phyloP scores from a whole-genome alignment of 2,113 vertebrate genomes.

The Motacilla alba region DNA sequence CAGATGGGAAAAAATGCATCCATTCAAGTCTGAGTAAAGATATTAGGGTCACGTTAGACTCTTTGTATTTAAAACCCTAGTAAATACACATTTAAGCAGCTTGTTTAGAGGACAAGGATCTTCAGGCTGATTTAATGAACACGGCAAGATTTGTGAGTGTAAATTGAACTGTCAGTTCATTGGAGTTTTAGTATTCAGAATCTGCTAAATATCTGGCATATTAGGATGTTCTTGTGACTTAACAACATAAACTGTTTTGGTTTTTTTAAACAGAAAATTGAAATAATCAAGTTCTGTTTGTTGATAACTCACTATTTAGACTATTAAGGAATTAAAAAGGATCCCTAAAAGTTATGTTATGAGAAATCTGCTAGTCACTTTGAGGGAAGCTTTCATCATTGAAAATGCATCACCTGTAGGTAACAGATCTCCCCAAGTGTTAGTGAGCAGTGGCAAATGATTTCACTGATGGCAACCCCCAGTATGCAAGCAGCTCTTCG shows the following conservation, averaged over 20 bases:
- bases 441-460: background rate
- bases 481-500: background rate
- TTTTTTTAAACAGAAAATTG: background rate
- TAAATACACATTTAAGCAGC: background rate
- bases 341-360: accelerated
- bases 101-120: background rate
- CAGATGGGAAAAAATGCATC: background rate
- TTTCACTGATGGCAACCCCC: background rate
- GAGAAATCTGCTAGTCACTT: background rate
- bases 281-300: background rate
- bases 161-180: background rate
- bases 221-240: background rate
- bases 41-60: background rate
- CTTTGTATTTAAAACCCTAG: background rate
- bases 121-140: background rate
- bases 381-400: background rate
- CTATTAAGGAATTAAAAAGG: background rate
- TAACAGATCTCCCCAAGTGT: background rate
- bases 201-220: background rate
- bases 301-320: background rate
- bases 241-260: background rate
- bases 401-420: background rate
- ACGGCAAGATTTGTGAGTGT: background rate
- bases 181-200: background rate
- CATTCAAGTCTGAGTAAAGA: background rate